Base-by-base conservation (phyloP, 2,113 vertebrate species). In the Anolis sagrei region DNA sequence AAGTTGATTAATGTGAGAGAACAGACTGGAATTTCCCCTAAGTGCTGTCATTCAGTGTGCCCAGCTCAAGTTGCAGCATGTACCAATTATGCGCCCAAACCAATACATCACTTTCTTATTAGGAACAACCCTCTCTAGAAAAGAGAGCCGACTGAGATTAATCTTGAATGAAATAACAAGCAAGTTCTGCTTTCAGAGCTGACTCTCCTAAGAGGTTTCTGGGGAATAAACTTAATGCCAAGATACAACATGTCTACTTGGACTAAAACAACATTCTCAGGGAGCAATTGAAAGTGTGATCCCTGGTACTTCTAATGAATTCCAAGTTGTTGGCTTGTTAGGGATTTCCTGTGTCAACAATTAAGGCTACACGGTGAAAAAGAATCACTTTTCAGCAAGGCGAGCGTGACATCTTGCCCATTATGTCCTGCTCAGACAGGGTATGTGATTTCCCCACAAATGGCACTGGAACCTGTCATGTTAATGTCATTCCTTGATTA, bases 1-100 rank as follows among this genome's bases (percentile, higher is more conserved):
- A 77, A 81, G 85, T 93, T 93, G 83, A 77, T 94, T 95, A 92
- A 76, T 16, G 85, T 76, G 83, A 91, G 89, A 80, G 85, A 77
- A 54, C 87, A 92, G 85, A 94, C 86, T 91, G 80, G 82, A 88
- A 81, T 90, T 83, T 92, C 86, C 90, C 84, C 90, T 32, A 77
- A 92, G 89, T 78, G 76, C 85, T 85, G 75, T 93, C 87, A 79
- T 2, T 77, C 85, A 88, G 88, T 90, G 74, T 76, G 72, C 81
- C 66, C 85, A 83, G 77, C 88, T 85, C 34, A 70, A 88, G 84
- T 91, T 84, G 84, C 89, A 86, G 84, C 82, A 91, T 89, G 89
- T 81, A 91, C 86, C 90, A 89, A 32, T 91, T 85, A 74, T 3
- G 83, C 87, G 89, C 80, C 85, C 81, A 86, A 72, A 32, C 34